Conservation (phyloP, 2,797 vertebrate genomes). For the Hydrolagus colliei region DNA sequence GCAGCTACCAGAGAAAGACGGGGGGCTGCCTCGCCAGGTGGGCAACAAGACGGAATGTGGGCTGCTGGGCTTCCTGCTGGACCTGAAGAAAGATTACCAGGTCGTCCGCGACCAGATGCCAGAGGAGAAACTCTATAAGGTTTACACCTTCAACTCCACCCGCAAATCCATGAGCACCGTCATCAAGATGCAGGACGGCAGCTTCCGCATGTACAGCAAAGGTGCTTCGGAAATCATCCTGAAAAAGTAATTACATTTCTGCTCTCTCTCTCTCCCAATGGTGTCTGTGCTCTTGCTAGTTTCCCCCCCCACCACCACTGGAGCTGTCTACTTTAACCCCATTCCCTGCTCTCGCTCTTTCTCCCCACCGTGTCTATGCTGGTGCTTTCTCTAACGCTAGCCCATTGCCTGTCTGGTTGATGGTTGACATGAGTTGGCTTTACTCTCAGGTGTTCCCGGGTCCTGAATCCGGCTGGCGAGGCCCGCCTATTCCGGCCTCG, state of each 20-base stretch:
- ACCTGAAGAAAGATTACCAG: conserved; percentile 87
- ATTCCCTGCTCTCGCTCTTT: too few relatives aligned
- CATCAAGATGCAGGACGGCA: conserved; percentile 76
- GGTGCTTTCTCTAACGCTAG: too few relatives aligned
- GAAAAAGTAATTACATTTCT: conserved; percentile 75
- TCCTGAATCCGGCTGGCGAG: conserved; percentile 74
- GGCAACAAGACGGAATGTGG: conserved; percentile 97
- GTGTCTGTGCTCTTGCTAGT: too few relatives aligned
- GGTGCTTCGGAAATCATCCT: conserved; percentile 95
- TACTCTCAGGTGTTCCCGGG: conserved; percentile 69
- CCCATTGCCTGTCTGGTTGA: too few relatives aligned
- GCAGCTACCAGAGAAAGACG: conserved; percentile 87
- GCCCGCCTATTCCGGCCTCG: conserved; percentile 77
- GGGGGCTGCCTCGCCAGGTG: conserved; percentile 87
- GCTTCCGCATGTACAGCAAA: conserved; percentile 97
- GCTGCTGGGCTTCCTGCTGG: conserved; percentile 81
- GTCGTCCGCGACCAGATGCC: conserved; percentile 77
- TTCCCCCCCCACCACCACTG: too few relatives aligned
- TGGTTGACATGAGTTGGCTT: neutral
- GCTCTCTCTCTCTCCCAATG: too few relatives aligned
- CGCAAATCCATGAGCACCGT: conserved; percentile 98
- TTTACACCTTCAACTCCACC: conserved; percentile 96
- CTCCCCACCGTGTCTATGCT: too few relatives aligned
- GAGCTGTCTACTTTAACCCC: too few relatives aligned
- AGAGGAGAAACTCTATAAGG: conserved; percentile 95